Evolutionary conservation across 2,113 vertebrate genomes (phyloP), one percentile per base, ranked within the genome.

Genomic region (human): DNA sequence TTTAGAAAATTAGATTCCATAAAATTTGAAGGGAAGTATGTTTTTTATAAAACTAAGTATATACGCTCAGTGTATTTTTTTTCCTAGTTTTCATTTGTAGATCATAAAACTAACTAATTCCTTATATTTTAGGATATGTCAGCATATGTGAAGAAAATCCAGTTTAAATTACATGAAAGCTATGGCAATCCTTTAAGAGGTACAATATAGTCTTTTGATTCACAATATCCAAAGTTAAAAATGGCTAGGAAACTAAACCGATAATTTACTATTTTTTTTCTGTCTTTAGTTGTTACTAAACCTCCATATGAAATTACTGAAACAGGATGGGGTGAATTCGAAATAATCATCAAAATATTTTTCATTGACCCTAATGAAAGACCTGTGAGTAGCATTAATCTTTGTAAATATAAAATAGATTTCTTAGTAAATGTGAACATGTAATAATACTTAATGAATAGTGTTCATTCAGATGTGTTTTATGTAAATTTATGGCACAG

Each of bases 301-400:
- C 99, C 99, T 81, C 99, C 99, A 0, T 99, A 99, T 97, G 99
- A 99, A 98, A 99, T 99, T 76, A 99, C 99, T 3, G 99, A 99
- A 98, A 99, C 99, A 0, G 99, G 99, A 84, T 99, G 99, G 99
- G 99, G 99, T 81, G 99, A 99, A 99, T 99, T 99, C 72, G 99
- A 99, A 99, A 99, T 99, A 96, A 99, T 99, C 98, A 99, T 99
- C 92, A 99, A 99, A 98, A 99, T 99, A 98, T 99, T 99, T 98
- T 99, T 99, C 97, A 99, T 99, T 79, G 99, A 99, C 98, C 99
- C 99, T 64, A 99, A 99, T 95, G 99, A 99, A 98, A 99, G 99
- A 98, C 99, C 99, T 45, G 99, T 99, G 97, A 99, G 99, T 99
- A 98, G 55, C 17, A 22, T 64, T 96, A 61, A 76, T 64, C n/a